These are phyloP conservation scores for Scartelaos histophorus DNA, from an alignment of 2,113 vertebrate genomes.

Conservation along the genomic window DNA sequence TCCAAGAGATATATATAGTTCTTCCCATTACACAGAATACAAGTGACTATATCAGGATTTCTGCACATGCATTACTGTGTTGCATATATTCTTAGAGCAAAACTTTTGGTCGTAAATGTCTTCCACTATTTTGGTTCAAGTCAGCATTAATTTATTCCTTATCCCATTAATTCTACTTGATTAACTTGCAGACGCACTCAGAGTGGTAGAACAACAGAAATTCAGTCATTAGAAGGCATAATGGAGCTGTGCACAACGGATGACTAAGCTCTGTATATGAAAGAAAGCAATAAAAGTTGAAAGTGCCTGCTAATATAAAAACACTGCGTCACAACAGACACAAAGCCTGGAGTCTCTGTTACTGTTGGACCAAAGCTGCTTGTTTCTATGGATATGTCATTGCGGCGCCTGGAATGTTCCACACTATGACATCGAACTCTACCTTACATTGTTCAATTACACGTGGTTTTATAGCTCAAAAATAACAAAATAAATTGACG, in stretches of 20 bases:
- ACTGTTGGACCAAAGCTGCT: conserved; percentile 44
- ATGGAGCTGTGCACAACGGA: not conserved
- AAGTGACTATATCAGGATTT: too few species aligned
- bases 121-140: not conserved
- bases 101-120: not conserved
- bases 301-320: conserved; percentile 20
- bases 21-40: too few species aligned
- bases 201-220: not conserved
- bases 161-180: not conserved
- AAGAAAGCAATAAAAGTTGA: conserved; percentile 15
- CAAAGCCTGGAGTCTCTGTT: conserved; percentile 47
- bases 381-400: too few species aligned
- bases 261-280: not conserved
- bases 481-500: too few species aligned
- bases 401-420: too few species aligned
- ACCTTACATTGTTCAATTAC: too few species aligned
- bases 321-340: conserved; percentile 29
- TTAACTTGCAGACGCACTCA: not conserved
- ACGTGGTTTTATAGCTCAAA: too few species aligned
- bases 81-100: not conserved
- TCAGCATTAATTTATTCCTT: not conserved
- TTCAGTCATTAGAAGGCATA: not conserved
- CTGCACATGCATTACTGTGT: too few species aligned
- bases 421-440: too few species aligned
- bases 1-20: too few species aligned